A percentile compares a stretch with the other conserved stretches of the same genome.
Evolutionary conservation across 64 coral and sea anemone species (phyloP).

Genomic region (Trachythela sp.): DNA sequence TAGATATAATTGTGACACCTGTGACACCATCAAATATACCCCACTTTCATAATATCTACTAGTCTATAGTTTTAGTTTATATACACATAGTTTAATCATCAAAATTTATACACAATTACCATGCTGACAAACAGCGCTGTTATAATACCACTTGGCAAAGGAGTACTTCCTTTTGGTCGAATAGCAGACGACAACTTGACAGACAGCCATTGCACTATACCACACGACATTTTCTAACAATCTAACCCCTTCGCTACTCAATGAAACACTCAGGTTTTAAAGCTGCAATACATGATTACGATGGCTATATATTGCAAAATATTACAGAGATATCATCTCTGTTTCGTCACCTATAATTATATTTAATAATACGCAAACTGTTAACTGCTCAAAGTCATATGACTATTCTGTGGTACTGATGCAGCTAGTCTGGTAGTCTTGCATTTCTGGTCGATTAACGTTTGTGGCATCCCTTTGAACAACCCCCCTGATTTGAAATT

Average conservation of each 20-base stretch:
- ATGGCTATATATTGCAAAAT: not conserved
- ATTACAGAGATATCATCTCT: not conserved
- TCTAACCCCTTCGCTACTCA: not conserved
- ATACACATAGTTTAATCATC: not conserved
- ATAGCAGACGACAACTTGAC: too few relatives aligned
- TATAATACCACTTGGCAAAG: not conserved
- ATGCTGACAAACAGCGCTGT: not conserved
- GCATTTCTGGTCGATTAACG: too few relatives aligned
- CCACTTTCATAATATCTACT: not conserved
- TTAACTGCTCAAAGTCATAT: too few relatives aligned
- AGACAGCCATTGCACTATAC: too few relatives aligned
- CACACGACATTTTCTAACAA: too few relatives aligned
- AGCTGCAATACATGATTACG: not conserved
- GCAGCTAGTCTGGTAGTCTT: too few relatives aligned
- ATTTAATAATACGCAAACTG: too few relatives aligned
- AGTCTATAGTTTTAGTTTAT: not conserved
- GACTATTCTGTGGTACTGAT: too few relatives aligned
- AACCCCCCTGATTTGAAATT: too few relatives aligned
- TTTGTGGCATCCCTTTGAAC: too few relatives aligned
- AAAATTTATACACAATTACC: not conserved
- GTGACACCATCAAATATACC: too few relatives aligned
- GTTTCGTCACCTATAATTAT: not conserved
- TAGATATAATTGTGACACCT: too few relatives aligned
- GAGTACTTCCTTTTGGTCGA: not conserved
- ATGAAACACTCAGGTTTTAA: not conserved